Evolutionary conservation across 1,140 invertebrate genomes (phyloP).

Genomic region (Dendrolimus punctatus): DNA sequence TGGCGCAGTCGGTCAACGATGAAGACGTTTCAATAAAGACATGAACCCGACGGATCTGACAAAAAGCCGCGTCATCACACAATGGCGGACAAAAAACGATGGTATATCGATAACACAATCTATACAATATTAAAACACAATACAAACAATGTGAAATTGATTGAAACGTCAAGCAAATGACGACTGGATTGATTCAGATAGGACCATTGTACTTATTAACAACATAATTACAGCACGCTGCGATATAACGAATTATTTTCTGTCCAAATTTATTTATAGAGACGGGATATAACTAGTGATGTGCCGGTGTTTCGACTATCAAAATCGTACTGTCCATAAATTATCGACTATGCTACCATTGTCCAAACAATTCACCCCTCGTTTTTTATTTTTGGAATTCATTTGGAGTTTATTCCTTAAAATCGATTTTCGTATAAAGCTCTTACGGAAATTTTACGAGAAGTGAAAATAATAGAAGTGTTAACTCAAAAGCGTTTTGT

Average conservation of each 20-base stretch:
- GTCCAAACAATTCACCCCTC: too few relatives aligned
- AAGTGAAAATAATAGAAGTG: too few relatives aligned
- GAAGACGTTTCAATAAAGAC: too few relatives aligned
- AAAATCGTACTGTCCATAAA: too few relatives aligned
- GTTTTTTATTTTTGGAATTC: too few relatives aligned
- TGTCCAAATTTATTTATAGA: slow-evolving; percentile 45
- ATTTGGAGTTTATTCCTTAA: too few relatives aligned
- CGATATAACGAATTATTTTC: slow-evolving; percentile 47
- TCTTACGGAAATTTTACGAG: too few relatives aligned
- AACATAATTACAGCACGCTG: slow-evolving; percentile 42
- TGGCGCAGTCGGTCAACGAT: too few relatives aligned
- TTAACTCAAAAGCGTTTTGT: too few relatives aligned
- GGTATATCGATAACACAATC: slow-evolving; percentile 67
- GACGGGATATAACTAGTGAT: slow-evolving; percentile 25
- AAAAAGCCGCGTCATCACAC: slow-evolving; percentile 38
- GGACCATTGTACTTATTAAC: slow-evolving; percentile 42
- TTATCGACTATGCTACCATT: too few relatives aligned
- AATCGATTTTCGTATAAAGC: too few relatives aligned
- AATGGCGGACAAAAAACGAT: slow-evolving; percentile 38
- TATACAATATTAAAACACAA: slow-evolving; percentile 55
- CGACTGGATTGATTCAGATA: slow-evolving; percentile 40
- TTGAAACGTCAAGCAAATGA: slow-evolving; percentile 60
- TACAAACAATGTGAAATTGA: slow-evolving; percentile 60
- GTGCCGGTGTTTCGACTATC: too few relatives aligned
- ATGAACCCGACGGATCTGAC: slow-evolving; percentile 15